Evolutionary conservation across 2,113 vertebrate genomes (phyloP).

Genomic region (Notarius lentiginosus): DNA sequence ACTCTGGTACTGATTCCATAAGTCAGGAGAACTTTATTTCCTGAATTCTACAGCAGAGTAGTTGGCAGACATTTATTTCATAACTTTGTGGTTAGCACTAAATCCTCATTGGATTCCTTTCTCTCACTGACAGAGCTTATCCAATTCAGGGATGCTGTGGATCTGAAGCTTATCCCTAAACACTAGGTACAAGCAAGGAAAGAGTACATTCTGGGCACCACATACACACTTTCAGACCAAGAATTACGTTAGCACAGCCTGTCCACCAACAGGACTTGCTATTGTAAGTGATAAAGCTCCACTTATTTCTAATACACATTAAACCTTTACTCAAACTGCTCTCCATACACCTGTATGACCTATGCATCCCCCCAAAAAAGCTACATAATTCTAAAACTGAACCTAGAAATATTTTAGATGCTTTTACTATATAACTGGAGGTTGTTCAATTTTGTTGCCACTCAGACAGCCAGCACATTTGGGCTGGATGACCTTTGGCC

Average conservation of each 20-base stretch:
- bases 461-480: background rate
- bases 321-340: background rate
- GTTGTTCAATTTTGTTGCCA: background rate
- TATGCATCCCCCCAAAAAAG: background rate
- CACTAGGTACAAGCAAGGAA: background rate
- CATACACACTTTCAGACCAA: background rate
- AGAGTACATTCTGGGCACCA: conserved; percentile 9
- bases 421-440: background rate
- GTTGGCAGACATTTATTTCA: conserved; percentile 14
- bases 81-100: conserved; percentile 1
- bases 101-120: conserved; percentile 11
- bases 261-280: no score
- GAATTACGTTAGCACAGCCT: background rate
- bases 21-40: conserved; percentile 5
- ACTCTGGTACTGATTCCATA: conserved; percentile 4
- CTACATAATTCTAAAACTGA: background rate
- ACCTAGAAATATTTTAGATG: background rate
- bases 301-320: background rate
- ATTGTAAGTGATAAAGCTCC: background rate
- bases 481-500: background rate
- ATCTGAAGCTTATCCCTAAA: background rate
- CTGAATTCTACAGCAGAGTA: background rate
- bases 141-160: background rate
- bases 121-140: background rate
- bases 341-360: background rate